These are phyloP conservation scores for Theocolax elegans DNA, from an alignment of 1,140 invertebrate species.

Conservation along the genomic window DNA sequence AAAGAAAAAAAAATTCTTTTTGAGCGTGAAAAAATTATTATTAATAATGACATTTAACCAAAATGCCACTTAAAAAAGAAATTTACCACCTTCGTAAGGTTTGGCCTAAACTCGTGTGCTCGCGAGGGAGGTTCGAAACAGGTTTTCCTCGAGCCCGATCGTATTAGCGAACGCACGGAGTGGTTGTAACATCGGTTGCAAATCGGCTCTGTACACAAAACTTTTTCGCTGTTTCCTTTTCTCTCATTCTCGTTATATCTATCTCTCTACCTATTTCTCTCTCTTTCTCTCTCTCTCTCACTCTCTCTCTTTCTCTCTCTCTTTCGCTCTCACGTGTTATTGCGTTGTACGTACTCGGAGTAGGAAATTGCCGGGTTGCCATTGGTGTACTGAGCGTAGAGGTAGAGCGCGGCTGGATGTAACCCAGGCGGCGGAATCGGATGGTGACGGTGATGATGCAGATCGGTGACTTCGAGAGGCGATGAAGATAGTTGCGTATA, in stretches of 20 bases:
- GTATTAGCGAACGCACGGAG: neutral
- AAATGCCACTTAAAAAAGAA: neutral
- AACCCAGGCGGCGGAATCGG: constrained; percentile 58
- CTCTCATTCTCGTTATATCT: too few relatives aligned
- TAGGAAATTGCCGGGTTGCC: constrained; percentile 59
- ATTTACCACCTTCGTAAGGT: constrained; percentile 32
- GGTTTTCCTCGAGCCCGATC: constrained; percentile 11
- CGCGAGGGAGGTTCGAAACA: constrained; percentile 32
- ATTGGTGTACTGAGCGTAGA: constrained; percentile 65
- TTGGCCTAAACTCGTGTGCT: neutral
- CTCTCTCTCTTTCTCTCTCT: constrained; percentile 14
- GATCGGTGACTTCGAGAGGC: constrained; percentile 42
- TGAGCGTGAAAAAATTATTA: constrained; percentile 6
- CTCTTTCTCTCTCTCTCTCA: constrained; percentile 9
- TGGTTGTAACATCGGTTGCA: neutral
- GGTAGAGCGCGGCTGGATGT: constrained; percentile 64
- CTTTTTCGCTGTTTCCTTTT: too few relatives aligned
- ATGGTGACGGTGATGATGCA: constrained; percentile 49
- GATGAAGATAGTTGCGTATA: constrained; percentile 56
- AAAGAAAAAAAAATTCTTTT: neutral
- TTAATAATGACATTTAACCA: constrained; percentile 2
- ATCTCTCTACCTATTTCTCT: constrained; percentile 4
- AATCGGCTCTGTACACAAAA: constrained; percentile 20
- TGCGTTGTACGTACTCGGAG: constrained; percentile 64
- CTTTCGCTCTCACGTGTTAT: constrained; percentile 47